phyloP scores from a whole-genome alignment of 1,140 invertebrate genomes.

The Micrasema longulum region DNA sequence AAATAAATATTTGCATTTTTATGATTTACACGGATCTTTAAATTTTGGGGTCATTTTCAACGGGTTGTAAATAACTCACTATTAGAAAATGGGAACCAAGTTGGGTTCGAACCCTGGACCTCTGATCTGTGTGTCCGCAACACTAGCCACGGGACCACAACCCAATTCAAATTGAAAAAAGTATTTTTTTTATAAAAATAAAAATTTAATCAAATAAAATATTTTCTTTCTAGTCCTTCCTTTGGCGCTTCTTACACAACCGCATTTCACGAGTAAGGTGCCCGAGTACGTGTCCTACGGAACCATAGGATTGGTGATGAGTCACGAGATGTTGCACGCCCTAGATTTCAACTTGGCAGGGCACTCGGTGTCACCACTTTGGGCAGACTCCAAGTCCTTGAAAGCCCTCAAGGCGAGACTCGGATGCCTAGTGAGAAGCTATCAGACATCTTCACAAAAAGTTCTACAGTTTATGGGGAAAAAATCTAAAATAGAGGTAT shows the following conservation, averaged over 20 bases:
- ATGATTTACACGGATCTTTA: too few species aligned
- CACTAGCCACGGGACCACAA: too few species aligned
- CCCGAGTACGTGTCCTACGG: constrained; percentile 65
- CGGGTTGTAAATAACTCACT: too few species aligned
- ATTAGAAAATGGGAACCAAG: too few species aligned
- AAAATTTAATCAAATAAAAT: too few species aligned
- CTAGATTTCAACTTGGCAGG: constrained; percentile 60
- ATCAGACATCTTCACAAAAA: constrained; percentile 65
- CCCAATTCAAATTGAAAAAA: too few species aligned
- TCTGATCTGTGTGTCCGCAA: too few species aligned
- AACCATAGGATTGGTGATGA: constrained; percentile 67
- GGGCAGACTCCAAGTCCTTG: constrained; percentile 72
- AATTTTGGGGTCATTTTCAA: too few species aligned
- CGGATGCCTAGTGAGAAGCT: constrained; percentile 72
- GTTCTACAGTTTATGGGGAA: constrained; percentile 65
- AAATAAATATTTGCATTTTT: too few species aligned
- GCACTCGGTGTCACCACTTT: constrained; percentile 58
- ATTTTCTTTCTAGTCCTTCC: constrained; percentile 67
- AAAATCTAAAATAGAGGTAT: constrained; percentile 66
- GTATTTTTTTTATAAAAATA: too few species aligned
- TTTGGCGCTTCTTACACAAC: constrained; percentile 75
- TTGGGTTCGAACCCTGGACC: too few species aligned
- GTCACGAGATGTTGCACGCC: constrained; percentile 69
- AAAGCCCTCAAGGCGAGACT: constrained; percentile 70
- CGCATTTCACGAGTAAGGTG: constrained; percentile 67